phyloP scores from a whole-genome alignment of 1,140 invertebrate species.

The Ceratosolen solmsi region DNA sequence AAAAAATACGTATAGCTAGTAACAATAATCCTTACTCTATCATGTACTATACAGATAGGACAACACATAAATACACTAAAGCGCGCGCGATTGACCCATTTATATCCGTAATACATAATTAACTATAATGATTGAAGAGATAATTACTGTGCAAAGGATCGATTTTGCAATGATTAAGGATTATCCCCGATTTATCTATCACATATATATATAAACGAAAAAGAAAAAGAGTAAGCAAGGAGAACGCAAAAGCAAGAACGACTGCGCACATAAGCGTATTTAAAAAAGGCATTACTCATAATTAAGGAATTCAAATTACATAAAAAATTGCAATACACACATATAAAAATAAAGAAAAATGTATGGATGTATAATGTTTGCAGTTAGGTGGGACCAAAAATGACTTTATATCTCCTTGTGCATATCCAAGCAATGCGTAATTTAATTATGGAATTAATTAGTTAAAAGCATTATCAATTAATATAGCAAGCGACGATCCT shows the following conservation, averaged over 20 bases:
- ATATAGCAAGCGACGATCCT: constrained; percentile 62
- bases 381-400: constrained; percentile 75
- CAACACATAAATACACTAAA: constrained; percentile 35
- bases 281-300: constrained; percentile 49
- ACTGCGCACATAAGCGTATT: neutral
- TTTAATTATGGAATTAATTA: constrained; percentile 73
- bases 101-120: constrained; percentile 37
- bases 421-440: constrained; percentile 74
- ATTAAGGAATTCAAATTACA: constrained; percentile 55
- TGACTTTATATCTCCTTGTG: constrained; percentile 74
- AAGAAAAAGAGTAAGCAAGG: neutral
- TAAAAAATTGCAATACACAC: constrained; percentile 55
- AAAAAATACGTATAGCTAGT: constrained; percentile 28
- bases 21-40: constrained; percentile 47
- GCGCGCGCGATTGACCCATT: constrained; percentile 46
- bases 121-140: constrained; percentile 41
- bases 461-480: constrained; percentile 70
- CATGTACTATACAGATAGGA: constrained; percentile 42
- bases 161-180: constrained; percentile 37
- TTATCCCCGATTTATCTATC: constrained; percentile 42
- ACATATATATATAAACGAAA: constrained; percentile 42
- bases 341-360: constrained; percentile 54
- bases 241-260: neutral
- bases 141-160: constrained; percentile 21
- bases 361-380: constrained; percentile 72